These are phyloP conservation scores for Hephaestus fuliginosus DNA, from an alignment of 2,797 vertebrate genomes.

Conservation along the genomic window DNA sequence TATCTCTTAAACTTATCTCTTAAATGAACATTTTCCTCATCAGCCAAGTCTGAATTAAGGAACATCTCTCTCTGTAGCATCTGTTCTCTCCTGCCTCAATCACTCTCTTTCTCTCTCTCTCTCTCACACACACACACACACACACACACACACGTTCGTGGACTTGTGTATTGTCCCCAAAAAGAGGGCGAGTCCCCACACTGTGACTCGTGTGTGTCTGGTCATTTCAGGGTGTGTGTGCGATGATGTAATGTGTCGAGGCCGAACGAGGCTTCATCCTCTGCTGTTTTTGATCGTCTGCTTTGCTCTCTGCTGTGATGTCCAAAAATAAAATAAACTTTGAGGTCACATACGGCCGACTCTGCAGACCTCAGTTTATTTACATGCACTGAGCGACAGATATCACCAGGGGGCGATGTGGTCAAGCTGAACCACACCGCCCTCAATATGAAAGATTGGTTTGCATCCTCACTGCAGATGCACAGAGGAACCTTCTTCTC, in stretches of 20 bases:
- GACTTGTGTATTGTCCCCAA: too few species aligned
- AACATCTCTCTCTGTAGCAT: too few species aligned
- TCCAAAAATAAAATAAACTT: neutral
- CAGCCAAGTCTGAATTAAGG: too few species aligned
- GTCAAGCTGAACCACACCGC: neutral
- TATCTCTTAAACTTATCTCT: too few species aligned
- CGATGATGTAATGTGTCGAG: slow-evolving; percentile 14
- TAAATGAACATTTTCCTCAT: too few species aligned
- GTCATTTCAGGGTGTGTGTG: neutral
- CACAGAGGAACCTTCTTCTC: neutral
- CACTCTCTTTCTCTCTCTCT: neutral
- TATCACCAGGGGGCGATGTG: slow-evolving; percentile 37
- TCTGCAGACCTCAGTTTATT: neutral
- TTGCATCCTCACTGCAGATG: neutral
- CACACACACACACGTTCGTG: neutral
- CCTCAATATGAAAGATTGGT: neutral
- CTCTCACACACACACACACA: neutral
- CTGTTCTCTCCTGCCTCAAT: neutral
- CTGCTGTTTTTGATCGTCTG: neutral
- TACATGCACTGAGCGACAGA: neutral
- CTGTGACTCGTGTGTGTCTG: neutral
- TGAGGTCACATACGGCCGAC: neutral
- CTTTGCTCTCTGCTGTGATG: neutral
- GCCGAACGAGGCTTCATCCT: neutral
- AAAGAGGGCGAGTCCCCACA: too few species aligned